Evolutionary conservation across 2,113 vertebrate genomes (phyloP).

Genomic region (Aegithalos caudatus): DNA sequence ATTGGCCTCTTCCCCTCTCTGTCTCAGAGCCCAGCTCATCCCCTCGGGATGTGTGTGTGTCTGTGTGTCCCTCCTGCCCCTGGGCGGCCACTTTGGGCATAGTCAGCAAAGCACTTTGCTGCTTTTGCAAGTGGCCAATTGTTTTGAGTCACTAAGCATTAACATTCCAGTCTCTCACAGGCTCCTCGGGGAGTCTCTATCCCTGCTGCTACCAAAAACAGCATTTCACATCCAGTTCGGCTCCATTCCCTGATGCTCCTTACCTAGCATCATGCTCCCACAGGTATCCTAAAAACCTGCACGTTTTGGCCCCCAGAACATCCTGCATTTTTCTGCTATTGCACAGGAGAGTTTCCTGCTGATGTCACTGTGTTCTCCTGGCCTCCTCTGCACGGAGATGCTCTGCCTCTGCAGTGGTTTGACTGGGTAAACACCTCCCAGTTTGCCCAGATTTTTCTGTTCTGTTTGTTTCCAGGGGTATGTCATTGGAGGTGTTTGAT

Average conservation of each 20-base stretch:
- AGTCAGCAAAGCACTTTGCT: neutral
- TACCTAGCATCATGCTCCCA: neutral
- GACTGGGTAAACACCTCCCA: neutral
- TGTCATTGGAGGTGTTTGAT: neutral
- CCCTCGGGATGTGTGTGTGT: too few species aligned
- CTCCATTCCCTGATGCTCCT: neutral
- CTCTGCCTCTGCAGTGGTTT: neutral
- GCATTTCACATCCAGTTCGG: neutral
- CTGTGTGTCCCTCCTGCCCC: neutral
- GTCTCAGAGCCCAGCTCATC: neutral
- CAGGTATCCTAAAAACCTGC: neutral
- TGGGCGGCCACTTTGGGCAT: accelerated
- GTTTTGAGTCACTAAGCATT: neutral
- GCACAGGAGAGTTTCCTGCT: neutral
- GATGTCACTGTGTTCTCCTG: neutral
- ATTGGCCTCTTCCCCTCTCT: neutral
- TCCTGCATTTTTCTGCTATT: neutral
- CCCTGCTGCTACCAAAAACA: neutral
- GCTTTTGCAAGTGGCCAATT: neutral
- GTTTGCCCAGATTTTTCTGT: neutral
- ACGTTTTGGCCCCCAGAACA: neutral
- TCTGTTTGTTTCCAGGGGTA: neutral
- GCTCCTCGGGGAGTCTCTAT: neutral
- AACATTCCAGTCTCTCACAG: neutral
- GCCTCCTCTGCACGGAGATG: neutral